A percentile compares a stretch with the other conserved stretches of the same genome.
Evolutionary conservation across 2,113 vertebrate genomes (phyloP).

Genomic region (Hippocampus abdominalis): DNA sequence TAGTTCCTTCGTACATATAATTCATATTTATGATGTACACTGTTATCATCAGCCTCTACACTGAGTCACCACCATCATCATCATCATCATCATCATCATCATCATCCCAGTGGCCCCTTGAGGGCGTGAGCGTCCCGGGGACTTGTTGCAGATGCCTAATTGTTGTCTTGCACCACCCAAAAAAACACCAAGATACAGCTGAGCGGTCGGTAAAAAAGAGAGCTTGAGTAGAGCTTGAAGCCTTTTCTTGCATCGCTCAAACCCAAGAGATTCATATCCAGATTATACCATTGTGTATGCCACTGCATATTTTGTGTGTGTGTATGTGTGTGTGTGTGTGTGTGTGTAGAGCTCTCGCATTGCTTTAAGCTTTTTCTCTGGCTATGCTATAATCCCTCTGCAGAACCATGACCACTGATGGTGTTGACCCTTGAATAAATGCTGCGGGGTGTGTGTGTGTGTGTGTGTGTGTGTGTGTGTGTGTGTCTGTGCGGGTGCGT

Average conservation of each 20-base stretch:
- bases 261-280: constrained; percentile 18
- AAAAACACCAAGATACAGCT: not conserved
- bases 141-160: not conserved
- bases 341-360: constrained; percentile 33
- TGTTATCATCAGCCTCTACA: constrained; percentile 17
- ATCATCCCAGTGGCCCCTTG: constrained; percentile 7
- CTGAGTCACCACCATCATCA: constrained; percentile 7
- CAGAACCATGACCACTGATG: constrained; percentile 38
- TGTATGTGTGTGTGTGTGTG: not conserved
- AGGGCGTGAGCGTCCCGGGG: constrained; percentile 10
- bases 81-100: constrained; percentile 7
- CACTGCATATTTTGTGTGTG: not conserved
- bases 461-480: constrained; percentile 10
- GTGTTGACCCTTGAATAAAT: constrained; percentile 44
- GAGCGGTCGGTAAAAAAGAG: not conserved
- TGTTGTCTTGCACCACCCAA: not conserved
- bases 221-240: constrained; percentile 29
- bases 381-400: constrained; percentile 49
- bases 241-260: constrained; percentile 29
- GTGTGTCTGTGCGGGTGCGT: constrained; percentile 18
- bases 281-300: not conserved
- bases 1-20: not conserved
- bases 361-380: constrained; percentile 38
- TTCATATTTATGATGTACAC: constrained; percentile 8
- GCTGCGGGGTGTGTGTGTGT: constrained; percentile 24